phyloP scores from a whole-genome alignment of 1,140 invertebrate genomes.

The Nasonia vitripennis region DNA sequence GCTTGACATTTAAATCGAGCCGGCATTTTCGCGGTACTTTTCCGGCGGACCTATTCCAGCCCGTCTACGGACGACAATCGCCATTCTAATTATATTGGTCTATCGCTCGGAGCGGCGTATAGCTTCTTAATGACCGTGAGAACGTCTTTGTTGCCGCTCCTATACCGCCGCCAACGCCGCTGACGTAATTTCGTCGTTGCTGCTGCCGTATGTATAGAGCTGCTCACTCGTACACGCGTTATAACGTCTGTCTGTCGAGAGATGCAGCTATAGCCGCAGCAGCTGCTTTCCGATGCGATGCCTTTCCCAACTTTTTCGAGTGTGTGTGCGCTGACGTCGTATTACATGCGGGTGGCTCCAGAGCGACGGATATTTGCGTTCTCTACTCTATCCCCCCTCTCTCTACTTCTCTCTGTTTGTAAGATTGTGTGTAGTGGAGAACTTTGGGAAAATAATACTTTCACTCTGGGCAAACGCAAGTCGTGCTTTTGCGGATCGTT shows the following conservation, averaged over 20 bases:
- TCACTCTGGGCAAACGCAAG: background rate
- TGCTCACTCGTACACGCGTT: background rate
- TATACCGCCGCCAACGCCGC: background rate
- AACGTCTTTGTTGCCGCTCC: slow-evolving; percentile 38
- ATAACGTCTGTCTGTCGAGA: slow-evolving; percentile 3
- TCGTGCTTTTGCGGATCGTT: too few relatives aligned
- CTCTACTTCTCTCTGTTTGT: background rate
- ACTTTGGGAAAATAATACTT: background rate
- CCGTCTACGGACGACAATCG: background rate
- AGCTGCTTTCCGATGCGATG: background rate
- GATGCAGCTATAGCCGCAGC: background rate
- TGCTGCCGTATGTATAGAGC: background rate
- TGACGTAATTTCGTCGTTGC: slow-evolving; percentile 25
- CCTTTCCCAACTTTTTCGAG: background rate
- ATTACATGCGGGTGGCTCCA: background rate
- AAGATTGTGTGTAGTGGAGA: background rate
- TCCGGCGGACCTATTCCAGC: background rate
- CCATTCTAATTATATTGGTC: slow-evolving; percentile 21
- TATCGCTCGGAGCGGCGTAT: background rate
- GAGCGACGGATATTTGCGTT: background rate
- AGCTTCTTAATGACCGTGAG: slow-evolving; percentile 36
- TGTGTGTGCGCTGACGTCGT: background rate
- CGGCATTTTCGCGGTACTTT: background rate
- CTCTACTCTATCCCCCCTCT: background rate
- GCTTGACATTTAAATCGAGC: background rate